Evolutionary conservation across 2,113 vertebrate genomes (phyloP), one percentile per base, ranked within the genome.

Genomic region (Calidris pugnax): DNA sequence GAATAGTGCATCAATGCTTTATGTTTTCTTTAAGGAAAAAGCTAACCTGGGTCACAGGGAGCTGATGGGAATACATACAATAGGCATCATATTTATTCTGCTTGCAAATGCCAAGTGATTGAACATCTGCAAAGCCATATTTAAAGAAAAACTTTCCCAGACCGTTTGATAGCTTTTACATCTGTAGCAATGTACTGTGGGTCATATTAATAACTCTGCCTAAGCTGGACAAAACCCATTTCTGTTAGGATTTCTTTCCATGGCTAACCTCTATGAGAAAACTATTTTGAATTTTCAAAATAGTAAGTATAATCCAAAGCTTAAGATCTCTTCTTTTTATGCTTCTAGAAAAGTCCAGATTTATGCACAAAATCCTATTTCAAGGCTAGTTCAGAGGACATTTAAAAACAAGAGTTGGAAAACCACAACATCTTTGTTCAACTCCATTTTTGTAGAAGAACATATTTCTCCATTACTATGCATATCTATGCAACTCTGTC

Each of bases 91-190:
- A 96, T 94, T 95, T 94, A 93, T 93, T 94, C 89, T 87, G 7
- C 41, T 81, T 83, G 27, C 37, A 91, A 90, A 57, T 62, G 50
- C 43, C 91, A 94, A 96, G 41, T 60, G 77, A 93, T 85, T 85
- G 69, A 63, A 96, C 74, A 93, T 94, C 85, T 95, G 89, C 33
- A 28, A 89, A 95, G 19, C 14, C 45, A 60, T 76, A 85, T 67
- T 82, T 85, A 85, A 96, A 87, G 63, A 73, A 85, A 93, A 95
- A 88, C 50, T 94, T 97, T 97, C 91, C 96, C 95, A 97, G 89
- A 93, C 27, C 0, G 5, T 89, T 87, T 96, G 77, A 98, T 97
- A 94, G 93, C 16, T 97, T 97, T 98, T 92, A 66, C 96, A 96
- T 96, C 82, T 97, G 97, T 84, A 93, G 71, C 48, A 89, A 69